Conservation (phyloP, 2,888 invertebrate genomes). For the Teleogryllus oceanicus region DNA sequence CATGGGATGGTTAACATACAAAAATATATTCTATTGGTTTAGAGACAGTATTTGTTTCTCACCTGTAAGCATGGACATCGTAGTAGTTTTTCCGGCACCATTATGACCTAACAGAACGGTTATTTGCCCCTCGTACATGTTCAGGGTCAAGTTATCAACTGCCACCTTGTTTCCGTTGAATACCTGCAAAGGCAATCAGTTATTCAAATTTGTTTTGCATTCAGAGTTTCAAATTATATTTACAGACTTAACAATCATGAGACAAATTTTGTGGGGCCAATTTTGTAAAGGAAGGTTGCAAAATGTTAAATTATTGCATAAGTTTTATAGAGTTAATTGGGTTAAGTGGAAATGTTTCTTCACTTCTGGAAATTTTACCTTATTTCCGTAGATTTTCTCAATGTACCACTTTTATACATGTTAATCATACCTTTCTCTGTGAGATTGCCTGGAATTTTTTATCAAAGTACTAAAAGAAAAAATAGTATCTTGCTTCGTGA, state of each 20-base stretch:
- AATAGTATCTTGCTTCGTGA: too few relatives aligned
- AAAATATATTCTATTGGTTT: background rate
- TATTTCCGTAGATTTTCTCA: too few relatives aligned
- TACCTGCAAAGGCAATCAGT: slow-evolving; percentile 11
- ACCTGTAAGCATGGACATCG: slow-evolving; percentile 88
- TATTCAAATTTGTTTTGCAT: too few relatives aligned
- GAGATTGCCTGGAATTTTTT: too few relatives aligned
- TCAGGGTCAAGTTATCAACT: slow-evolving; percentile 68
- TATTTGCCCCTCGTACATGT: slow-evolving; percentile 85
- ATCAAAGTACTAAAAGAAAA: too few relatives aligned
- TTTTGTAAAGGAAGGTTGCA: too few relatives aligned
- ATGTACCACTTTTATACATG: too few relatives aligned
- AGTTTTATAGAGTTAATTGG: too few relatives aligned
- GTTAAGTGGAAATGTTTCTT: too few relatives aligned
- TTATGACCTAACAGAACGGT: slow-evolving; percentile 80
- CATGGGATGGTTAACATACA: background rate
- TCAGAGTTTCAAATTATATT: background rate
- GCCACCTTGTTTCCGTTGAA: slow-evolving; percentile 49
- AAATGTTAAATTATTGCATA: too few relatives aligned
- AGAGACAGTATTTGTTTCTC: slow-evolving; percentile 40
- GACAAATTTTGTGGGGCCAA: background rate
- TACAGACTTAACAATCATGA: background rate
- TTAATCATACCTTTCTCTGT: too few relatives aligned
- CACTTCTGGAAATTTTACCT: too few relatives aligned
- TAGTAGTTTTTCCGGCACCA: slow-evolving; percentile 92